Percentiles rank a stretch among this genome's conserved stretches.
Conservation (phyloP, 35 echinoderm and acorn worm genomes). For the Ophiothrix spiculata region DNA sequence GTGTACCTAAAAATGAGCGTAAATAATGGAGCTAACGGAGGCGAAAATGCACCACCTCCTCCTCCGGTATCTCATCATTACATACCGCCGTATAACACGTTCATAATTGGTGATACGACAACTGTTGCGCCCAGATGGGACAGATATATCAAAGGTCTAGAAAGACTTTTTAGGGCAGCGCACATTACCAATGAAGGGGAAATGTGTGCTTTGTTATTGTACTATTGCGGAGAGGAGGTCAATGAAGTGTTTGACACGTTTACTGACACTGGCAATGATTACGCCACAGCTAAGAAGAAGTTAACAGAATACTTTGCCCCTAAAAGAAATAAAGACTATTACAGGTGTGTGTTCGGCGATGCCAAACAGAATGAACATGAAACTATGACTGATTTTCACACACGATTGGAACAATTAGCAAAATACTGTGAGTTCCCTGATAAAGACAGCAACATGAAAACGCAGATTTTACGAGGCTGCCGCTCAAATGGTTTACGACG, state of each 20-base stretch:
- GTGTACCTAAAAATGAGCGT: background rate
- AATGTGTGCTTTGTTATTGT: conserved; percentile 49
- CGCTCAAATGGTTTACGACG: background rate
- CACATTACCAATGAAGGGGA: conserved; percentile 28
- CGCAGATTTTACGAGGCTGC: conserved; percentile 27
- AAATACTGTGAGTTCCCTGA: conserved; percentile 8
- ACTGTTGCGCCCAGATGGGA: conserved; percentile 44
- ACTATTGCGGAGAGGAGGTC: conserved; percentile 47
- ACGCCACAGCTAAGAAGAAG: conserved; percentile 37
- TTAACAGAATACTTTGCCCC: conserved; percentile 56
- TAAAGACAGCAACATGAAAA: conserved; percentile 15
- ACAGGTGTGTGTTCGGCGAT: conserved; percentile 44
- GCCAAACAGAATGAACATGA: conserved; percentile 24
- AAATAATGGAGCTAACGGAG: background rate
- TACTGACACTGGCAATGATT: conserved; percentile 39
- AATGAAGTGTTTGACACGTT: conserved; percentile 76
- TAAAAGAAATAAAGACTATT: conserved; percentile 50
- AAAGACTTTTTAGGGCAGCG: conserved; percentile 51
- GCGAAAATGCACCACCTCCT: background rate
- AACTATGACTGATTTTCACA: conserved; percentile 25
- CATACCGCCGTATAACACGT: background rate
- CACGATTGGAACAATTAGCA: conserved; percentile 22
- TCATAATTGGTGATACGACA: conserved; percentile 6
- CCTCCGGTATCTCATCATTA: too few relatives aligned
- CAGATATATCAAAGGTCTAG: conserved; percentile 51